Evolutionary conservation across 2,888 invertebrate species (phyloP), one percentile per base, ranked within the genome.

Genomic region (Spodoptera picta): DNA sequence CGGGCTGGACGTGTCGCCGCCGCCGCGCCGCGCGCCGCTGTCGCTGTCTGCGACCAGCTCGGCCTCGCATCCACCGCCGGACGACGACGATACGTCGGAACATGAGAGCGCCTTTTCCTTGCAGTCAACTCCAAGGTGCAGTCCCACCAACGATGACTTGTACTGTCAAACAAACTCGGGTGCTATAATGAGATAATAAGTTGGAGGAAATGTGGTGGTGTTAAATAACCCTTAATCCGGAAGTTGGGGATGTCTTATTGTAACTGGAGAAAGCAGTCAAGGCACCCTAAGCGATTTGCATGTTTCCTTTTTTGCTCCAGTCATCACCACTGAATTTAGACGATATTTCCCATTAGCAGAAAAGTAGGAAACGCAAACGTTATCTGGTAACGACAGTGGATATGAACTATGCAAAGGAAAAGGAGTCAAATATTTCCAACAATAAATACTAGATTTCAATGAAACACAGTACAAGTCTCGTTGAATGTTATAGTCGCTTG

Each of bases 1-100:
- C 85, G 97, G 97, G 84, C 95, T 97, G 93, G 97, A 97, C 92
- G 90, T 89, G 82, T 79, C 84, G 47, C 85, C 81, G 31, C 80
- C 81, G 36, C 78, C 80, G 27, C 80, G 67, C 55, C 66, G 65
- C 56, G 50, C 75, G 47, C 66, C 88, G 11, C 58, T 95, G 83
- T 84, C 93, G 83, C 80, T 83, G 83, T 87, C 36, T 2, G 36
- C 9, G 7, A 36, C 63, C 61, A 62, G 69, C 60, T 69, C 64
- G 60, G 73, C 65, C 73, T 76, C 58, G 61, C 76, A 14, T 65
- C 58, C 51, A 43, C 65, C 59, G 11, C 41, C 31, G 58, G 86
- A 87, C 58, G 89, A 87, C 48, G 88, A 90, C 73, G 92, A 90
- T 85, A 93, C 93, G 14, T 93, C 93, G 36, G 94, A 94, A 85